These are phyloP conservation scores for Drosophila sp. DNA, from an alignment of 1,140 invertebrate genomes.

Conservation along the genomic window DNA sequence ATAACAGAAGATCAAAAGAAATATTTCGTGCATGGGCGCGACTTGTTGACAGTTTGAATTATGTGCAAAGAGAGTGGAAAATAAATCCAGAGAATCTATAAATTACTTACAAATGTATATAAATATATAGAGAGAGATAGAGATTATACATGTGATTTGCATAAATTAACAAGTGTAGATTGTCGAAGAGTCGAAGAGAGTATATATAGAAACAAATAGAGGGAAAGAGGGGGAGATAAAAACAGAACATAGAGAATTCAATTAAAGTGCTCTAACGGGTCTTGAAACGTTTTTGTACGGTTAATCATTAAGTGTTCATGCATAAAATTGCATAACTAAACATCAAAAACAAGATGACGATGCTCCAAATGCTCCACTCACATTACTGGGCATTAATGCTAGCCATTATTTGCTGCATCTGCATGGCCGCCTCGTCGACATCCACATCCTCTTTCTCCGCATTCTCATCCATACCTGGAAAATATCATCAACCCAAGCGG, in stretches of 20 bases:
- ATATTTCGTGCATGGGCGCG: conserved; percentile 57
- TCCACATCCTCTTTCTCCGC: conserved; percentile 26
- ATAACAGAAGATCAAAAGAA: conserved; percentile 33
- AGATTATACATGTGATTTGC: conserved; percentile 62
- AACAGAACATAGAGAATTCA: conserved; percentile 39
- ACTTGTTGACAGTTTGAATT: conserved; percentile 78
- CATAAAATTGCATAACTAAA: conserved; percentile 64
- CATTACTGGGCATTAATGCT: conserved; percentile 74
- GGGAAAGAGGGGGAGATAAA: conserved; percentile 33
- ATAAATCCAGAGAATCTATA: conserved; percentile 21
- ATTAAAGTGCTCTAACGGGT: conserved; percentile 36
- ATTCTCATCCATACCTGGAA: conserved; percentile 69
- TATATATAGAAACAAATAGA: conserved; percentile 14
- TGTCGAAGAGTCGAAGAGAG: conserved; percentile 31
- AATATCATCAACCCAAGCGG: conserved; percentile 77
- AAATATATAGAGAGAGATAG: background rate
- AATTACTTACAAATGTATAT: background rate
- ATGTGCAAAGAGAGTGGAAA: conserved; percentile 53
- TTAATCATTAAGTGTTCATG: conserved; percentile 61
- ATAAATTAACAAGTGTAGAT: conserved; percentile 68
- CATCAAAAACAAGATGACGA: conserved; percentile 55
- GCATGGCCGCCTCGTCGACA: conserved; percentile 28
- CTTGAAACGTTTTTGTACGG: conserved; percentile 18
- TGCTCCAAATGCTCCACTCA: conserved; percentile 80
- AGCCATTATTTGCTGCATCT: conserved; percentile 74